Base-by-base conservation (phyloP, 2,888 invertebrate genomes). In the Lutraria lutraria region DNA sequence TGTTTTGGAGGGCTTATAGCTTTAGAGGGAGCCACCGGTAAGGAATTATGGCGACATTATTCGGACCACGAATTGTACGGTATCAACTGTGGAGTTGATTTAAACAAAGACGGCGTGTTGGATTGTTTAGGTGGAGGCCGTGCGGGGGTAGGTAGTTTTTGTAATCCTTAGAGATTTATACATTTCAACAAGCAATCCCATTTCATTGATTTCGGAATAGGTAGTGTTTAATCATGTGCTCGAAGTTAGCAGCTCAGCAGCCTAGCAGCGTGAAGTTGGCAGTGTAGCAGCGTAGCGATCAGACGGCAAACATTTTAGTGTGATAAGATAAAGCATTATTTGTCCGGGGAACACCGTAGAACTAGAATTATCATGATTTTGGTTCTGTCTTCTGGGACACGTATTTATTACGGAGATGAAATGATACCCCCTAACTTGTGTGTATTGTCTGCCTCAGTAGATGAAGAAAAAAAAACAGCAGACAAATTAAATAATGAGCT, bases 1-100 rank as follows among this genome's bases (percentile, higher is more conserved):
- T 98, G 98, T 95, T 97, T 98, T 91, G 98, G 98, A 8, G 98
- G 98, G 13, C 97, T 98, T 16, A 96, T 98, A 92, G 98, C 98
- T 0, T 95, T 98, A n/a, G 97, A 98, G 96, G 98, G 98, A 0
- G 96, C 95, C 43, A 98, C 97, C 72, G 98, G 98, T 0, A 97
- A 97, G 56, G 97, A 97, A n/a, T 94, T 98, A 21, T 98, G 98
- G 98, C 97, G 97, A 72, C 97, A 97, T 92, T 98, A 98, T 97
- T 87, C 98, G 12, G 97, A 97, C 63, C 98, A 98, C 93, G 98
- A 98, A 92, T 97, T 98, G 29, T 98, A 98, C 96, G 98, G 98
- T 0, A 95, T 98, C 53, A 98, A 98, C 94, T 98, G 98, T 96
- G 97, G 97, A 29, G 97, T 97, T 25, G 98, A 98, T 96, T 96